phyloP scores from a whole-genome alignment of 2,888 invertebrate genomes.

The Clivina fossor region DNA sequence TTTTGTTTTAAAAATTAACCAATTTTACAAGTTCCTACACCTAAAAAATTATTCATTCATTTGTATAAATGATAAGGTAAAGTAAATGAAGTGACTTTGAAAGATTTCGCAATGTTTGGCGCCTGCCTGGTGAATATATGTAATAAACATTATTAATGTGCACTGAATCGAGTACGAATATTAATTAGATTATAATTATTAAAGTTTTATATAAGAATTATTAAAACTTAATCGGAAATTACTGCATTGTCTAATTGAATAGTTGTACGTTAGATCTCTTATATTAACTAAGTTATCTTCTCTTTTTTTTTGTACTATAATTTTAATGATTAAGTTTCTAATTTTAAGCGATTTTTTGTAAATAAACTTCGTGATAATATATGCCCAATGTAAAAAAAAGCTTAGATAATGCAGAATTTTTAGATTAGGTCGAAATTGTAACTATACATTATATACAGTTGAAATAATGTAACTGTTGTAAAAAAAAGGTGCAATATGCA shows the following conservation, averaged over 20 bases:
- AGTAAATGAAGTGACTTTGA: no score
- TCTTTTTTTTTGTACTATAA: constrained; percentile 21
- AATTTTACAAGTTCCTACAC: constrained; percentile 33
- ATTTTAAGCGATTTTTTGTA: constrained; percentile 15
- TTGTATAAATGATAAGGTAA: no score
- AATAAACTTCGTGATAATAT: constrained; percentile 28
- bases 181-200: constrained; percentile 2
- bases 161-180: constrained; percentile 25
- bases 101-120: constrained; percentile 5
- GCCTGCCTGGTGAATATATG: background rate
- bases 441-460: constrained; percentile 4
- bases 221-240: no score
- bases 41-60: constrained; percentile 20
- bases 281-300: constrained; percentile 15
- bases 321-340: constrained; percentile 15
- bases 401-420: constrained; percentile 24
- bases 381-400: background rate
- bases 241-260: constrained; percentile 25
- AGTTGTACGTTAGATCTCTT: constrained; percentile 24
- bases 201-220: constrained; percentile 16
- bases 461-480: constrained; percentile 10
- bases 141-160: constrained; percentile 12
- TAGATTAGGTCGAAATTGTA: constrained; percentile 3
- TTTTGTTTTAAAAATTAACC: constrained; percentile 13
- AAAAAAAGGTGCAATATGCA: constrained; percentile 25